A percentile compares a stretch with the other conserved stretches of the same genome.
These are phyloP conservation scores for Sebastes alutus DNA, from an alignment of 2,797 vertebrate species.

Conservation along the genomic window DNA sequence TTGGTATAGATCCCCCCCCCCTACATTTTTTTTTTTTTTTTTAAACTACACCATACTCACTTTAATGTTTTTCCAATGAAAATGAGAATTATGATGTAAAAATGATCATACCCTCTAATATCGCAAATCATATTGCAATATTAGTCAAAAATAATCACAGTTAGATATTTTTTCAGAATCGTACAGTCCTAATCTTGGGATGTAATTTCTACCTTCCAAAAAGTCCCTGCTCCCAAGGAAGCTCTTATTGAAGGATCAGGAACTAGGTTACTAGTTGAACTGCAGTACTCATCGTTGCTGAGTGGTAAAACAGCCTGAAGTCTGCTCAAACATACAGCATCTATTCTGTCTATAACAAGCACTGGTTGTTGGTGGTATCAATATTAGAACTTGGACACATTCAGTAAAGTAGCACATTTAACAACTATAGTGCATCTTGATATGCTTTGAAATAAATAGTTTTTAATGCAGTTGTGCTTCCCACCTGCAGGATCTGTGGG, in stretches of 20 bases:
- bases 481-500: constrained; percentile 95
- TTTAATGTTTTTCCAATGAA: too few relatives aligned
- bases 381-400: neutral
- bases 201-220: neutral
- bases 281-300: neutral
- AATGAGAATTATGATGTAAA: too few relatives aligned
- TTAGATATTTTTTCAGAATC: too few relatives aligned
- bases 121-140: too few relatives aligned
- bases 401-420: neutral
- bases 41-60: too few relatives aligned
- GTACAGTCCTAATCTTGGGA: rapidly evolving
- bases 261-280: neutral
- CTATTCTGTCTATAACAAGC: neutral
- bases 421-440: neutral
- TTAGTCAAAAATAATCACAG: too few relatives aligned
- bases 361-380: neutral
- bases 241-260: neutral
- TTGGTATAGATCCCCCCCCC: too few relatives aligned
- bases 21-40: too few relatives aligned
- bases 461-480: neutral
- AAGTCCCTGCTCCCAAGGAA: neutral
- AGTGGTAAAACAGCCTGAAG: neutral
- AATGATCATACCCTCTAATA: too few relatives aligned
- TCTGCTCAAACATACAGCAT: neutral
- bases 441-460: neutral